Evolutionary conservation across 2,888 invertebrate genomes (phyloP).

Genomic region (Conops quadrifasciatus): DNA sequence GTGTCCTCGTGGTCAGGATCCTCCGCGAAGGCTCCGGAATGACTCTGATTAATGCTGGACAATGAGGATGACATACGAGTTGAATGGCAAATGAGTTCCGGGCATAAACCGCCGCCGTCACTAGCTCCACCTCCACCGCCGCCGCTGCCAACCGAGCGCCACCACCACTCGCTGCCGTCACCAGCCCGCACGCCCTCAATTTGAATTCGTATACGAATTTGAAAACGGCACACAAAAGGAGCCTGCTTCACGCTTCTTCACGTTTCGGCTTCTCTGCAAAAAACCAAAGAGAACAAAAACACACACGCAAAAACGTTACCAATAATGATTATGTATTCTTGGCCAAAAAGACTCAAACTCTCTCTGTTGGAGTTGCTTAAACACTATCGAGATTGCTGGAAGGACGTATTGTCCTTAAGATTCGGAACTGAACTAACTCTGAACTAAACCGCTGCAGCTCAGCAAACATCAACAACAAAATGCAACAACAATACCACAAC

Average conservation of each 20-base stretch:
- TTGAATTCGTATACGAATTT: too few relatives aligned
- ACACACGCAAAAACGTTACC: too few relatives aligned
- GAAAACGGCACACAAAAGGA: too few relatives aligned
- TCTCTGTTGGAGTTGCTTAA: not conserved
- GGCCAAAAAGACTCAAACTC: too few relatives aligned
- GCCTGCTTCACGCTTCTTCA: too few relatives aligned
- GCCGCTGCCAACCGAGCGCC: too few relatives aligned
- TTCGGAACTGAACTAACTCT: constrained; percentile 9
- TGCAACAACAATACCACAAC: constrained; percentile 1
- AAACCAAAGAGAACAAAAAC: too few relatives aligned
- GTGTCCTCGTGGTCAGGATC: constrained; percentile 70
- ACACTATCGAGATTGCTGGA: not conserved
- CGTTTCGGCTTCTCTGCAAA: too few relatives aligned
- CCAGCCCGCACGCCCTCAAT: too few relatives aligned
- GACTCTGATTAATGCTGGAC: constrained; percentile 58
- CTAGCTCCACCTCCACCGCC: not conserved
- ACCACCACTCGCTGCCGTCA: too few relatives aligned
- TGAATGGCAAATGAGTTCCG: not conserved
- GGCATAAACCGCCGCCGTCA: not conserved
- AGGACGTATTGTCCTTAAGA: constrained; percentile 18
- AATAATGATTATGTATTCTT: not conserved
- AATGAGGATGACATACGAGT: constrained; percentile 63
- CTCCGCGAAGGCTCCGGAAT: constrained; percentile 67
- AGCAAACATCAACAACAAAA: not conserved
- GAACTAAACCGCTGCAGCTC: not conserved